These are phyloP conservation scores for Tangara arthus DNA, from an alignment of 2,797 vertebrate genomes.

Conservation along the genomic window DNA sequence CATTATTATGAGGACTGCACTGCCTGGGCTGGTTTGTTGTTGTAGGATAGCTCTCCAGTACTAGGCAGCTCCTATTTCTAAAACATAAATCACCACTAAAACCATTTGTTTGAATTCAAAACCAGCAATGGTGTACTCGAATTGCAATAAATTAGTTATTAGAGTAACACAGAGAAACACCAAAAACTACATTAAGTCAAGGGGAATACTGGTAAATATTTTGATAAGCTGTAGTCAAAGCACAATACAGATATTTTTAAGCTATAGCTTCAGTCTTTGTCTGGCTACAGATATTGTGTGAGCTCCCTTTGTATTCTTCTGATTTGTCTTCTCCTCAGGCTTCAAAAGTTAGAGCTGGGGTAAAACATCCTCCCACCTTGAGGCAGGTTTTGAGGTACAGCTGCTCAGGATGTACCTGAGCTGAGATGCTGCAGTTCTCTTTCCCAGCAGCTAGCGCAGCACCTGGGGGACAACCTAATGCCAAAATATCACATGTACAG, in stretches of 20 bases:
- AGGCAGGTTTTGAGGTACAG: neutral
- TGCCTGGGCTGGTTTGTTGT: constrained; percentile 15
- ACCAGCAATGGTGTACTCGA: neutral
- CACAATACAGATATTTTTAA: neutral
- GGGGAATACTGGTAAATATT: neutral
- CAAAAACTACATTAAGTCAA: neutral
- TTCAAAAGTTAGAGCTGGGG: neutral
- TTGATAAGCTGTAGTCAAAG: constrained; percentile 1
- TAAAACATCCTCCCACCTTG: neutral
- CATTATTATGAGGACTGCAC: neutral
- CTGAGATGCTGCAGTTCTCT: neutral
- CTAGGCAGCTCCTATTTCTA: constrained; percentile 26
- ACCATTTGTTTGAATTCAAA: constrained; percentile 25
- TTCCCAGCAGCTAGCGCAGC: neutral
- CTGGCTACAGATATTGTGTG: neutral
- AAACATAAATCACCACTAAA: constrained; percentile 11
- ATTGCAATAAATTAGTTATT: neutral
- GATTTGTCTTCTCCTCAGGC: neutral
- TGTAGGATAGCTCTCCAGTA: neutral
- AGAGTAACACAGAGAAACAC: neutral
- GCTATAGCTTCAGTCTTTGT: neutral
- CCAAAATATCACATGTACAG: neutral
- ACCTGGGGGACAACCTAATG: neutral
- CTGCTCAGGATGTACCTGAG: neutral
- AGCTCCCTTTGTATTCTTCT: neutral